These are phyloP conservation scores for Glaucidium brasilianum DNA, from an alignment of 2,113 vertebrate genomes.

Conservation along the genomic window DNA sequence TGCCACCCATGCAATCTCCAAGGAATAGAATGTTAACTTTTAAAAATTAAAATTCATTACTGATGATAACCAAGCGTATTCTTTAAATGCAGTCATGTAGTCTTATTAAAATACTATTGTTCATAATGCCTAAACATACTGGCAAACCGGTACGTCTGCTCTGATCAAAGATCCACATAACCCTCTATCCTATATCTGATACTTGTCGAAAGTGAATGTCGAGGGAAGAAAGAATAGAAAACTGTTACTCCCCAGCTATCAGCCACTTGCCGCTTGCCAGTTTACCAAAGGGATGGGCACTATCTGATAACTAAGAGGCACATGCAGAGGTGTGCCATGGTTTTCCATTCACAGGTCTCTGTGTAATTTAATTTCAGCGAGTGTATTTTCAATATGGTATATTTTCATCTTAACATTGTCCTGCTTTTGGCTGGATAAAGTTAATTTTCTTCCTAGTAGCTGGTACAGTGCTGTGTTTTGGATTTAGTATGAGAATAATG, in stretches of 20 bases:
- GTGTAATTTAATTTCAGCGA: not conserved
- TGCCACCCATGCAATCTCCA: not conserved
- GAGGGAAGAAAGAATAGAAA: not conserved
- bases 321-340: not conserved
- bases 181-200: fast-evolving
- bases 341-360: not conserved
- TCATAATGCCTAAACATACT: fast-evolving
- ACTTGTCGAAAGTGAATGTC: not conserved
- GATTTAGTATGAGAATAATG: no score
- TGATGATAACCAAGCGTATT: not conserved
- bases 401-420: not conserved
- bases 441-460: no score
- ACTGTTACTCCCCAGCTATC: not conserved
- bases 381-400: not conserved
- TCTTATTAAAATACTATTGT: not conserved
- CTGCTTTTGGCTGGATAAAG: no score
- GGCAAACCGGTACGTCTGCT: not conserved
- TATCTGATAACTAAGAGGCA: not conserved
- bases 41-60: not conserved
- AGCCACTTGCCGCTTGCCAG: not conserved
- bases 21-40: not conserved
- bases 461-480: no score
- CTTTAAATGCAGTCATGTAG: not conserved
- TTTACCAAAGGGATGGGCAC: not conserved
- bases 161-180: not conserved